Evolutionary conservation across 2,888 invertebrate genomes (phyloP).

Genomic region (Micropterix aruncella): DNA sequence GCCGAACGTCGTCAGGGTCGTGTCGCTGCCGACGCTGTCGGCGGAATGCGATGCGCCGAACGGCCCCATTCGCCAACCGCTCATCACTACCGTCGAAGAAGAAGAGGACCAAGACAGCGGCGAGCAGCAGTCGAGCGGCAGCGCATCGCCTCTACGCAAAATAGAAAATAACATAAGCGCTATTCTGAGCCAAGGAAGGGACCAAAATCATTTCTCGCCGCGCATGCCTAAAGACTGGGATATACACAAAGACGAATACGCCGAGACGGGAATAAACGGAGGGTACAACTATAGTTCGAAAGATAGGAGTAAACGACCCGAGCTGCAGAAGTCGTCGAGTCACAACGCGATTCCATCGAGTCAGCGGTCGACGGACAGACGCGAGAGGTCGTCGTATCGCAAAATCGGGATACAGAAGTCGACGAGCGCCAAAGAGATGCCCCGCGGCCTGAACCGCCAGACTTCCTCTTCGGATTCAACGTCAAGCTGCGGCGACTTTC

Average conservation of each 20-base stretch:
- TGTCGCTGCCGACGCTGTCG: conserved; percentile 50
- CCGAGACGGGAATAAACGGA: conserved; percentile 38
- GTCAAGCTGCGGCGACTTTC: conserved; percentile 42
- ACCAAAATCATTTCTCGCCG: conserved; percentile 37
- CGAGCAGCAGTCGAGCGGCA: conserved; percentile 43
- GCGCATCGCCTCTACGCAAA: conserved; percentile 53
- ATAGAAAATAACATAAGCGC: conserved; percentile 62
- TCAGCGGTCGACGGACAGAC: conserved; percentile 34
- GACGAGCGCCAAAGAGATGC: conserved; percentile 59
- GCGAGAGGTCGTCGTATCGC: conserved; percentile 32
- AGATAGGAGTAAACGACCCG: conserved; percentile 37
- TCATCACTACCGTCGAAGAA: conserved; percentile 58
- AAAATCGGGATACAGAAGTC: conserved; percentile 56
- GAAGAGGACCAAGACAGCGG: conserved; percentile 53
- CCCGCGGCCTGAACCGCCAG: conserved; percentile 38
- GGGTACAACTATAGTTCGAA: conserved; percentile 38
- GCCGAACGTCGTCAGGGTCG: conserved; percentile 51
- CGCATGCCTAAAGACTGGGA: conserved; percentile 42
- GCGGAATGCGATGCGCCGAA: conserved; percentile 33
- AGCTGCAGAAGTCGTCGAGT: conserved; percentile 46
- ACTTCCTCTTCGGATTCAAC: conserved; percentile 38
- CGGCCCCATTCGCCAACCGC: conserved; percentile 43
- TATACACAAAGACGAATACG: conserved; percentile 41
- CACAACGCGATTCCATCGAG: conserved; percentile 43
- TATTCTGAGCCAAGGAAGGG: conserved; percentile 44